A percentile compares a stretch with the other conserved stretches of the same genome.
These are phyloP conservation scores for Gastracanthus pulcherrimus DNA, from an alignment of 2,888 invertebrate genomes.

Conservation along the genomic window DNA sequence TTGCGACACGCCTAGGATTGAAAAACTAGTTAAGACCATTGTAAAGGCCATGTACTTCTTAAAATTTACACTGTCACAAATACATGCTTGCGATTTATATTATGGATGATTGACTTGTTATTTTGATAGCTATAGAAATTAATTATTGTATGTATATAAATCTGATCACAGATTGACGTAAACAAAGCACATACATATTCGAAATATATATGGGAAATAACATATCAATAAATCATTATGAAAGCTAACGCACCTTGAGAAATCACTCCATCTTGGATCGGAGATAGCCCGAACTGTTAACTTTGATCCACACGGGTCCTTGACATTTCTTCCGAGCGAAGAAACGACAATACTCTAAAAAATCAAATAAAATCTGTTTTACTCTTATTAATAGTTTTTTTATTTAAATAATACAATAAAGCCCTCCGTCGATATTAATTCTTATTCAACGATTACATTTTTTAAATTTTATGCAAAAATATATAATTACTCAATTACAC, in stretches of 20 bases:
- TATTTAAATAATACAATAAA: neutral
- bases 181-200: neutral
- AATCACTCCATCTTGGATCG: conserved; percentile 77
- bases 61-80: neutral
- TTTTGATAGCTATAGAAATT: neutral
- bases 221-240: neutral
- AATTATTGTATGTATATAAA: neutral
- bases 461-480: too few relatives aligned
- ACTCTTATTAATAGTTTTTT: neutral
- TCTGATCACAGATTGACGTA: neutral
- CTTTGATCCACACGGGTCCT: conserved; percentile 70
- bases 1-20: conserved; percentile 9
- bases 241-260: conserved; percentile 39
- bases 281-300: conserved; percentile 85
- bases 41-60: neutral
- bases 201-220: neutral
- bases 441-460: too few relatives aligned
- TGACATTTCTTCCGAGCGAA: conserved; percentile 65
- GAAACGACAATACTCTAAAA: conserved; percentile 63
- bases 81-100: neutral
- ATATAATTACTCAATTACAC: too few relatives aligned
- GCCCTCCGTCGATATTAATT: neutral
- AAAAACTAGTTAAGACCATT: conserved; percentile 17
- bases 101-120: neutral
- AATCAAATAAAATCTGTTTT: conserved; percentile 7